These are phyloP conservation scores for Cirrhinus molitorella DNA, from an alignment of 2,797 vertebrate genomes.

Conservation along the genomic window DNA sequence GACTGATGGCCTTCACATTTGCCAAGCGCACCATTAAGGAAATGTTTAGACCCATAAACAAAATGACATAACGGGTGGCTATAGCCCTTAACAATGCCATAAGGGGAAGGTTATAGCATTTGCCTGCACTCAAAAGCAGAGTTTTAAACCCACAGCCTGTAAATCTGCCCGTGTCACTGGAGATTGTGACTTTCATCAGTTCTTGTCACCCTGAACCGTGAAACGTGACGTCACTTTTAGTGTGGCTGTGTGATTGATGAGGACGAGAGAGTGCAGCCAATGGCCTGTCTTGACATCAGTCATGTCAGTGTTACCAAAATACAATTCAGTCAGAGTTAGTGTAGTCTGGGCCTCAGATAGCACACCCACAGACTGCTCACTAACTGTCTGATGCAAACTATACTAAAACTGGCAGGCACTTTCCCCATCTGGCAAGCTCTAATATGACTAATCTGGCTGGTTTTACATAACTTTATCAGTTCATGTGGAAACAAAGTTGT, in stretches of 20 bases:
- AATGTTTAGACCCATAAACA: conserved; percentile 57
- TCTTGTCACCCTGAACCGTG: conserved; percentile 47
- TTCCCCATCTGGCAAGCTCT: not conserved
- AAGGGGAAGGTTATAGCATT: conserved; percentile 53
- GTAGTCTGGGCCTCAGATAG: not conserved
- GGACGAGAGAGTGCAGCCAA: conserved; percentile 32
- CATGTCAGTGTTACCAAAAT: conserved; percentile 57
- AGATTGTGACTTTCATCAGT: conserved; percentile 59
- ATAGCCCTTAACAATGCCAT: conserved; percentile 52
- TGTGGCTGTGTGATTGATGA: conserved; percentile 56
- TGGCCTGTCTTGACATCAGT: conserved; percentile 53
- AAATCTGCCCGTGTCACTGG: conserved; percentile 43
- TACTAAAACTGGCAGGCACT: not conserved
- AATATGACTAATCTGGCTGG: not conserved
- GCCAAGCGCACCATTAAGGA: conserved; percentile 58
- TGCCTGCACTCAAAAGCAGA: conserved; percentile 41
- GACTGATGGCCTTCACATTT: conserved; percentile 53
- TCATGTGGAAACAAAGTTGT: not conserved
- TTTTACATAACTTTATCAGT: not conserved
- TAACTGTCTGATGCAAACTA: not conserved
- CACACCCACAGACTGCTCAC: not conserved
- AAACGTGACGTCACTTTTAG: conserved; percentile 53
- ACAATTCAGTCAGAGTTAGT: conserved; percentile 52
- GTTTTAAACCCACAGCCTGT: conserved; percentile 56
- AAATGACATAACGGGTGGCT: conserved; percentile 56